Base-by-base conservation (phyloP, 92 coral and sea anemone genomes). In the Isaurus tuberculatus region DNA sequence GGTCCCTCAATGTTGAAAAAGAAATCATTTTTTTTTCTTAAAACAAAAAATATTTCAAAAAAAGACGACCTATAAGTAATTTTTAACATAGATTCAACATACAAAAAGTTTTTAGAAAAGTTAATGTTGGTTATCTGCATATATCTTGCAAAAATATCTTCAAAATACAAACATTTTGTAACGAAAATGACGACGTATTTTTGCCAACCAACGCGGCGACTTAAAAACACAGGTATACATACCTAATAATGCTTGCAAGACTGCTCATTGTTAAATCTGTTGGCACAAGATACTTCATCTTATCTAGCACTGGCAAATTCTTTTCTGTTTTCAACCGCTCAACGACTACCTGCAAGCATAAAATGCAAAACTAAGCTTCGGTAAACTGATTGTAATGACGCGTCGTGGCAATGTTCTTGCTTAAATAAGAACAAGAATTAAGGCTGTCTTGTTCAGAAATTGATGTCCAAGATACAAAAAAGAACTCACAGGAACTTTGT, bases 201-300 rank as follows among this genome's bases (percentile, higher is more conserved):
- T 40, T 40, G 46, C 63, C 14, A 6, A 13, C 14, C 14, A 55
- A 55, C 13, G 16, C 5, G 61, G 61, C 20, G 25, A 53, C 63
- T 7, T 22, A 55, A 55, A 17, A 55, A 16, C 20, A 31, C 4
- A 5, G 33, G 46, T 1, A 4, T 55, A 72, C 81, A 27, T 60
- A 94, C 99, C 99, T 90, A 51, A 97, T 92, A 34, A 97, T 97
- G 65, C 99, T 93, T 5, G 99, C 95, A 60, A 97, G 75, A 80
- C 98, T 97, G 87, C 99, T 97, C 99, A 97, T 97, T 4, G 99
- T 91, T 40, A 97, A 80, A 74, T 97, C 99, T 8, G 95, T 83
- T 1, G 99, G 99, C 17, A 97, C 99, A 64, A 97, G 85, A 72
- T 97, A 97, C 80, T 97, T 97, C 65, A 97, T 94, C 84, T 97